These are phyloP conservation scores for Pachycephus smyrnensis DNA, from an alignment of 2,888 invertebrate genomes.

Conservation along the genomic window DNA sequence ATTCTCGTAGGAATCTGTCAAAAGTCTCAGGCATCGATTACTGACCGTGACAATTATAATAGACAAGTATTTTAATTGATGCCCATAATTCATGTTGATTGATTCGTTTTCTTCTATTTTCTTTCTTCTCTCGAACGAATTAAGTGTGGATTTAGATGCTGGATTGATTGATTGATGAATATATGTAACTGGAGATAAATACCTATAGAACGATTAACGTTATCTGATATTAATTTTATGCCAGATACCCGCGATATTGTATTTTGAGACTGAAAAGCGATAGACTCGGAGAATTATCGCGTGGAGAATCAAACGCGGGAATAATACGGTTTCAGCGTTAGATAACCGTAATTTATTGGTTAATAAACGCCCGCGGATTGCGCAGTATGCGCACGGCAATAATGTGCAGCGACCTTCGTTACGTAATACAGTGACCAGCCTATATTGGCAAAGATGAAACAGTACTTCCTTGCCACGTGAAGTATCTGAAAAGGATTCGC, in stretches of 20 bases:
- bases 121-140: neutral
- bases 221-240: neutral
- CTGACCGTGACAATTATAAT: neutral
- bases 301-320: neutral
- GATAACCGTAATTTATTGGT: constrained; percentile 12
- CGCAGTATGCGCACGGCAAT: neutral
- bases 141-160: neutral
- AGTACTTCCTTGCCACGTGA: neutral
- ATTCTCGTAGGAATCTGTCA: neutral
- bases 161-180: neutral
- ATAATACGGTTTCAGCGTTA: neutral
- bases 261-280: neutral
- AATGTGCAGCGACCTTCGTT: constrained; percentile 19
- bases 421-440: constrained; percentile 10
- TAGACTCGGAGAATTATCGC: neutral
- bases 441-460: neutral
- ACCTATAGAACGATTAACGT: neutral
- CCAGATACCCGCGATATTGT: neutral
- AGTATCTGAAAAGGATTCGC: neutral
- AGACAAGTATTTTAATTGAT: neutral
- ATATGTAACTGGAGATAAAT: neutral
- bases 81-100: neutral
- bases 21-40: neutral
- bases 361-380: constrained; percentile 8
- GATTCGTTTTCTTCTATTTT: neutral